phyloP scores from a whole-genome alignment of 2,888 invertebrate genomes.

The Chalcosyrphus nemorum region DNA sequence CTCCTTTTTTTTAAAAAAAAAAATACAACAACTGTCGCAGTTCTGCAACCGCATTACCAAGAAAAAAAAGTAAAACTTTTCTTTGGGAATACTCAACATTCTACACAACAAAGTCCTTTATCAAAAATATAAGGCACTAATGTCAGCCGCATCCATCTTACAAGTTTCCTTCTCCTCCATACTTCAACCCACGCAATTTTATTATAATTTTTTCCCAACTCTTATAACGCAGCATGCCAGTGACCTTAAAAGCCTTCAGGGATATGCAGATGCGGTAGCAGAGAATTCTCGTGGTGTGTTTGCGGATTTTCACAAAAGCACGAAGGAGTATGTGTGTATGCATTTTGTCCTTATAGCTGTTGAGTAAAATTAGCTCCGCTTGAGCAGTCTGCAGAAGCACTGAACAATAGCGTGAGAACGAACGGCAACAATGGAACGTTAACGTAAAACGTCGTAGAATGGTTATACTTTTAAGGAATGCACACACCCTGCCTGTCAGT shows the following conservation, averaged over 20 bases:
- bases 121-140: conserved; percentile 49
- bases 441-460: conserved; percentile 2
- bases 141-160: conserved; percentile 35
- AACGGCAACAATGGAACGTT: conserved; percentile 26
- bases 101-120: conserved; percentile 29
- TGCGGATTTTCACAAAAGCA: background rate
- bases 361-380: conserved; percentile 30
- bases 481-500: background rate
- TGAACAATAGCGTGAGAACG: conserved; percentile 13
- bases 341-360: conserved; percentile 33
- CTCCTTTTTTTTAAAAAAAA: background rate
- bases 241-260: conserved; percentile 44
- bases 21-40: conserved; percentile 20
- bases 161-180: conserved; percentile 5
- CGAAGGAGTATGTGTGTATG: conserved; percentile 11
- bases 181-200: conserved; percentile 38
- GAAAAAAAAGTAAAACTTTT: conserved; percentile 1
- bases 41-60: conserved; percentile 12
- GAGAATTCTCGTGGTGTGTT: conserved; percentile 5
- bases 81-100: conserved; percentile 32
- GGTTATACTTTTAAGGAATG: conserved; percentile 1
- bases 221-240: conserved; percentile 23
- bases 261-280: conserved; percentile 41
- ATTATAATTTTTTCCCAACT: conserved; percentile 34
- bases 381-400: background rate